phyloP scores from a whole-genome alignment of 2,888 invertebrate species.

The Diaprepes abbreviatus region DNA sequence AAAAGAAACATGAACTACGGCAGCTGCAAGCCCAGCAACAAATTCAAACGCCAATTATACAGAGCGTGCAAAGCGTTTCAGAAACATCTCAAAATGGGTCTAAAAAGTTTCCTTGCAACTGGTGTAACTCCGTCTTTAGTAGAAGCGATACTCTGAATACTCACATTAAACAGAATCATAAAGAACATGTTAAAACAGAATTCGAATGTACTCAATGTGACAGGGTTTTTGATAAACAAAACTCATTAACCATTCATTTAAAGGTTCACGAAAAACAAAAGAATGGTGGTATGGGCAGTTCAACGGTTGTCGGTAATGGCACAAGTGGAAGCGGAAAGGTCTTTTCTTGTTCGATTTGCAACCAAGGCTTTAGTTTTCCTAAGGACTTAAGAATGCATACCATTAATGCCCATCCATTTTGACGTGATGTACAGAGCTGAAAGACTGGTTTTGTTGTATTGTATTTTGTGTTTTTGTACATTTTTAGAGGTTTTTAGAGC shows the following conservation, averaged over 20 bases:
- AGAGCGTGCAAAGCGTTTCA: conserved; percentile 12
- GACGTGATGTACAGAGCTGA: conserved; percentile 46
- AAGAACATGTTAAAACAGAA: conserved; percentile 65
- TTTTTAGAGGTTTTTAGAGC: neutral
- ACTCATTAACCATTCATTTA: conserved; percentile 75
- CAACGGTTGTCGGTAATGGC: conserved; percentile 61
- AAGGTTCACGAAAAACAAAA: conserved; percentile 73
- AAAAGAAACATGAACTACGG: conserved; percentile 54
- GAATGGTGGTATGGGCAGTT: conserved; percentile 19
- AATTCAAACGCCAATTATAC: conserved; percentile 63
- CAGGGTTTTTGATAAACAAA: conserved; percentile 74
- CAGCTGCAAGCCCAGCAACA: conserved; percentile 59
- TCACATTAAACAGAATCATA: conserved; percentile 75
- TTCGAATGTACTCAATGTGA: conserved; percentile 77
- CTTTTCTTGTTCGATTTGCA: conserved; percentile 74
- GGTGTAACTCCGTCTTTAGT: conserved; percentile 76
- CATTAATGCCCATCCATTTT: conserved; percentile 65
- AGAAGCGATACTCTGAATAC: conserved; percentile 75
- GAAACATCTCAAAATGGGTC: conserved; percentile 4
- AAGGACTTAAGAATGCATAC: conserved; percentile 66
- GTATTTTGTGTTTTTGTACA: conserved; percentile 12
- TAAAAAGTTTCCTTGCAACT: conserved; percentile 70
- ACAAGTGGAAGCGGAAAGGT: conserved; percentile 57
- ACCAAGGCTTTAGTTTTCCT: conserved; percentile 64
- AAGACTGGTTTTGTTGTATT: conserved; percentile 13